Base-by-base conservation (phyloP, 1,140 invertebrate genomes). In the Diabrotica undecimpunctata region DNA sequence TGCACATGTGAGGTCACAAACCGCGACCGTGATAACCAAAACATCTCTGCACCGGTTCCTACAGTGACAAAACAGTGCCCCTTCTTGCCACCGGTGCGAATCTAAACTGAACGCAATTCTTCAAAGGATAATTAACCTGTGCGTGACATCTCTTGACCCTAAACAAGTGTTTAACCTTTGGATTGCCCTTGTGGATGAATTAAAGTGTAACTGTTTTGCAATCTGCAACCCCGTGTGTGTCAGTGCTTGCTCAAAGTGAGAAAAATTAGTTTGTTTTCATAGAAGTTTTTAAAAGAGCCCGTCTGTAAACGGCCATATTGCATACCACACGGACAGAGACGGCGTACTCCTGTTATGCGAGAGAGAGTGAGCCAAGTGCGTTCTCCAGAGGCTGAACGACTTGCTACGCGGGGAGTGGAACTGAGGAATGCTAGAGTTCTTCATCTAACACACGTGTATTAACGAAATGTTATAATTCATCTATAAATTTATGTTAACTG, bases 281-380 rank as follows among this genome's bases (percentile, higher is more conserved):
- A 52, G 54, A 66, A 66, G 11, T 57, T 64, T 62, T 65, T 61
- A 65, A 68, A 63, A 68, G 68, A 70, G 71, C 70, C 72, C 70
- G 69, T 70, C 71, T 72, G 60, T 52, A 50, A 13, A 75, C 77
- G 76, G 78, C 78, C 78, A 80, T 77, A 75, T 78, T 78, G 76
- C 77, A 80, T 82, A 81, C 77, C 78, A 77, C 71, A 79, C 77
- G 74, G 77, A 83, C 79, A 70, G 72, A 74, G 75, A 77, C 41
- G 55, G 55, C 35, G 14, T 36, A 59, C 56, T 35, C 57, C 50
- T 53, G 54, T 39, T 7, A 57, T 35, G 53, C 58, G 52, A 41
- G 68, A 35, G 56, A 37, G 63, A 74, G 53, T 57, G 69, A 72
- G 64, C 66, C 39, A 61, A 71, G 68, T 67, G 59, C 38, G 54